Evolutionary conservation across 2,113 vertebrate species (phyloP), one percentile per base, ranked within the genome.

Genomic region (Lota lota): DNA sequence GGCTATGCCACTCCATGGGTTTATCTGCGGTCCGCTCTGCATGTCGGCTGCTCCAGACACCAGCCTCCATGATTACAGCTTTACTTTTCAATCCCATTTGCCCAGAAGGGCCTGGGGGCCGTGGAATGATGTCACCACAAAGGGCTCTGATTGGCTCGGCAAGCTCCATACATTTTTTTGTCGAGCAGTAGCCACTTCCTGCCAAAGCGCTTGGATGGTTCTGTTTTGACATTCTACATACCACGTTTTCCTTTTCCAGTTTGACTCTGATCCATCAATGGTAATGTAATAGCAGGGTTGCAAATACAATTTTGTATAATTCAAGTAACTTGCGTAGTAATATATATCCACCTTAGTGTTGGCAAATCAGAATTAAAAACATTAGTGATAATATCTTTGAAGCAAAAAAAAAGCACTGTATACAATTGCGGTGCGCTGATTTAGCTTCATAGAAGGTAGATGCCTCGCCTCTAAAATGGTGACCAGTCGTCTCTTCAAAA

Each of bases 1-100:
- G 56, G 69, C 63, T 64, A 22, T 57, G 68, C 16, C 21, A 19
- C 63, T 63, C 63, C 58, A 21, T 4, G 63, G n/a, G 22, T 64
- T 76, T 54, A 21, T 18, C 67, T 78, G 20, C 73, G 6, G 51
- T 22, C 36, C 17, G 17, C 53, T 74, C 59, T 56, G 72, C 63
- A 75, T 76, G 77, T 62, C 56, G 28, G 73, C 73, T 22, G 61
- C 67, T 72, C 22, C 54, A 63, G 50, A 72, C 50, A 11, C 78
- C 68, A 65, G 72, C 77, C 50, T 15, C 33, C 70, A 79, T 78
- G 82, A 85, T 85, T 80, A 76, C 80, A 84, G 80, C 67, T 72
- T 74, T 51, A 54, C 66, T 76, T 47, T 65, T 53, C 67, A 67
- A 68, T 80, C 63, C 71, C 69, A 18, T 72, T 62, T 71, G 74